Evolutionary conservation across 2,797 vertebrate species (phyloP).

Genomic region (Odontamblyopus lacepedii): DNA sequence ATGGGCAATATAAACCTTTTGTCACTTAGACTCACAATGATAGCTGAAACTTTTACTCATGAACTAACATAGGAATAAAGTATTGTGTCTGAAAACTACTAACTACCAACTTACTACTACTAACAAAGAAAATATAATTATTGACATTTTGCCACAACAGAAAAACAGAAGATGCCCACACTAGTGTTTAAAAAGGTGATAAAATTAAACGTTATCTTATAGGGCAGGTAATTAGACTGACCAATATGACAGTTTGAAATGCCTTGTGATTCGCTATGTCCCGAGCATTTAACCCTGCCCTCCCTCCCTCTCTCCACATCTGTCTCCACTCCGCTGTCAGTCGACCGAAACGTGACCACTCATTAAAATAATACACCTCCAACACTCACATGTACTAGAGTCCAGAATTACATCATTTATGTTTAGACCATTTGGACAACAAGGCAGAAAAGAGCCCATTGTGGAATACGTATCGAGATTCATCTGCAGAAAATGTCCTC

Average conservation of each 20-base stretch:
- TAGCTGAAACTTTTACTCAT: too few species aligned
- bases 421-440: slow-evolving; percentile 63
- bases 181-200: too few species aligned
- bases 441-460: slow-evolving; percentile 43
- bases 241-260: neutral
- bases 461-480: slow-evolving; percentile 47
- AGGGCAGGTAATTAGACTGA: too few species aligned
- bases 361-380: slow-evolving; percentile 71
- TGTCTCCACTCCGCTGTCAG: slow-evolving; percentile 72
- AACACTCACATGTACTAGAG: slow-evolving; percentile 44
- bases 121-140: too few species aligned
- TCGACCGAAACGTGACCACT: slow-evolving; percentile 67
- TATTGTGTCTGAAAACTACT: too few species aligned
- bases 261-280: slow-evolving; percentile 10
- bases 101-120: too few species aligned
- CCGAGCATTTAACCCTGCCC: slow-evolving; percentile 70
- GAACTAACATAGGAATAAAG: too few species aligned
- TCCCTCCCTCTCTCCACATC: slow-evolving; percentile 72
- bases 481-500: slow-evolving; percentile 28
- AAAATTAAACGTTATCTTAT: too few species aligned
- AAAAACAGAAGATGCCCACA: too few species aligned
- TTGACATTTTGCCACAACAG: too few species aligned
- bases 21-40: too few species aligned
- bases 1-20: too few species aligned
- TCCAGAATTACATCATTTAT: slow-evolving; percentile 65